Percentiles rank a stretch among this genome's conserved stretches.
Conservation (phyloP, 2,113 vertebrate species). For the Prietella phreatophila region DNA sequence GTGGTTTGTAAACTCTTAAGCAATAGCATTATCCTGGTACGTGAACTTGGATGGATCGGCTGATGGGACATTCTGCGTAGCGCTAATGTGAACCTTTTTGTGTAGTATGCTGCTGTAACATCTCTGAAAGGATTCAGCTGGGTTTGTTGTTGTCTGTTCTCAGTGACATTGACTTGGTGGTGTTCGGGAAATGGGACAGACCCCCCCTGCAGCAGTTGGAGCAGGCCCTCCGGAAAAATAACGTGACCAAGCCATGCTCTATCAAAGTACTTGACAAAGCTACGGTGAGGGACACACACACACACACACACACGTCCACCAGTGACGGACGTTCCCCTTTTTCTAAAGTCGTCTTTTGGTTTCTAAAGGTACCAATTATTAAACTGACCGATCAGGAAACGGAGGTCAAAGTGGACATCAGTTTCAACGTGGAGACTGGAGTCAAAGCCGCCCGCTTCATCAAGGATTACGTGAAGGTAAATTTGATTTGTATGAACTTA, state of each 20-base stretch:
- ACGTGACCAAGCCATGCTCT: constrained; percentile 88
- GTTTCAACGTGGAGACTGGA: constrained; percentile 96
- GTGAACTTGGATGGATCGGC: neutral
- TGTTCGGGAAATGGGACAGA: constrained; percentile 95
- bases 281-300: constrained; percentile 76
- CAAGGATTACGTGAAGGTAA: constrained; percentile 93
- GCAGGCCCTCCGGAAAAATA: constrained; percentile 91
- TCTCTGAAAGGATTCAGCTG: neutral
- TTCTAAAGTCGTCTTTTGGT: neutral
- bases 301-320: too few relatives aligned
- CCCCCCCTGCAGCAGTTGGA: constrained; percentile 90
- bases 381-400: constrained; percentile 98
- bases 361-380: constrained; percentile 91
- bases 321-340: neutral
- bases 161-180: constrained; percentile 97
- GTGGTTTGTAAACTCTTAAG: neutral
- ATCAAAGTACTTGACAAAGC: constrained; percentile 99
- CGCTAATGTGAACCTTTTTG: neutral
- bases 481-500: too few relatives aligned
- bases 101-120: neutral
- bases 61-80: neutral
- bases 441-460: constrained; percentile 95
- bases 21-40: neutral
- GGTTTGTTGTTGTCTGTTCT: neutral
- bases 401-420: constrained; percentile 98